Evolutionary conservation across 2,113 vertebrate species (phyloP), one percentile per base, ranked within the genome.

Genomic region (Probosciger aterrimus): DNA sequence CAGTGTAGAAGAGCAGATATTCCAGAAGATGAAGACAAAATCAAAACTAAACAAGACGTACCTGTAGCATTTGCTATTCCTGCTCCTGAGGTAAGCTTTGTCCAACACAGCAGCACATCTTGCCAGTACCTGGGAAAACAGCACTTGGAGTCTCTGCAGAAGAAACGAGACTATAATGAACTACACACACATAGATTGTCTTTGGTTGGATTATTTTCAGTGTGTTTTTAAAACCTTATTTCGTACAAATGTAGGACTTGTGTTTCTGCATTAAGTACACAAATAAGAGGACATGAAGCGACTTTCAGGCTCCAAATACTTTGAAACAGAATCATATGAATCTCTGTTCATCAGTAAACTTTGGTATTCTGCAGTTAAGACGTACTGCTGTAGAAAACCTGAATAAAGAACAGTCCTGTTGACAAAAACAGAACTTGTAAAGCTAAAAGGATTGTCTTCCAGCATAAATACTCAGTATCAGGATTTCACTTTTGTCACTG

Each of bases 61-160:
- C 93, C 95, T 69, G 92, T 97, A 41, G 91, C 95, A 43, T 94
- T 98, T 33, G 93, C 98, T 39, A 82, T 98, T 67, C 96, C 97
- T 4, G 88, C 96, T 92, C 96, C 83, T 0, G 73, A 97, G 97
- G 96, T 97, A 86, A 79, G 70, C 35, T 46, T 30, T 35, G 33
- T 17, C 53, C 35, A 68, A 16, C 25, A n/a, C 23, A 22, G 14
- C n/a, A 22, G 55, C 37, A 6, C 8, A 6, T 44, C 41, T 47
- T 67, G 41, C 49, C 19, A 1, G 75, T n/a, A 6, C 5, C 63
- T 39, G 43, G n/a, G 68, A 62, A 88, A 79, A 79, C 3, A 44
- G 18, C 44, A 2, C 33, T 15, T 18, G 37, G 11, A 63, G 7
- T 15, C 47, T 41, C 39, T 28, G 30, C 43, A 24, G 17, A 67